Evolutionary conservation across 2,888 invertebrate genomes (phyloP).

Genomic region (Aelia acuminata): DNA sequence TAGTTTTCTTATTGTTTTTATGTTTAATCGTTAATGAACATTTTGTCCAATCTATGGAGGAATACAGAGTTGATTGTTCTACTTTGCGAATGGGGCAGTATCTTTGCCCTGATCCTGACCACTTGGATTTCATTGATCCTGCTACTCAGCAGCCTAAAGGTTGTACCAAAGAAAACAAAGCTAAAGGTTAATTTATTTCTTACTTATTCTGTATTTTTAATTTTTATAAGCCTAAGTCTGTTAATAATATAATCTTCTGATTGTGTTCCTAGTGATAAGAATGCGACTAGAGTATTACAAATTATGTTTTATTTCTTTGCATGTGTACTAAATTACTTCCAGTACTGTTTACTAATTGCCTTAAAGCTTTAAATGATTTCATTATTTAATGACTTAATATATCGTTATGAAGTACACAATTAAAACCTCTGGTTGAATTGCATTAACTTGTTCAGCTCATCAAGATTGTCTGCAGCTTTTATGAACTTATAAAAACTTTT

Average conservation of each 20-base stretch:
- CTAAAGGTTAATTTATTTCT: slow-evolving; percentile 75
- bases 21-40: neutral
- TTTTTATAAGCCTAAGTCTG: neutral
- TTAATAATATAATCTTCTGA: neutral
- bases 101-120: slow-evolving; percentile 83
- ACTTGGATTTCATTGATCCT: slow-evolving; percentile 81
- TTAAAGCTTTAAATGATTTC: too few relatives aligned
- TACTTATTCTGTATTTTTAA: neutral
- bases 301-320: too few relatives aligned
- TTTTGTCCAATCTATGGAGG: neutral
- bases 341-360: too few relatives aligned
- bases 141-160: slow-evolving; percentile 90
- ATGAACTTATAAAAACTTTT: too few relatives aligned
- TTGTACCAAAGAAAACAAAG: slow-evolving; percentile 84
- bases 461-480: too few relatives aligned
- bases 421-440: too few relatives aligned
- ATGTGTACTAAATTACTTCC: too few relatives aligned
- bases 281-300: too few relatives aligned
- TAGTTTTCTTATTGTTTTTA: neutral
- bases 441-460: too few relatives aligned
- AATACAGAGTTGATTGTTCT: slow-evolving; percentile 74
- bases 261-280: too few relatives aligned
- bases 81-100: slow-evolving; percentile 84
- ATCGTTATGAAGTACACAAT: too few relatives aligned
- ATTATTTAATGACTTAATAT: too few relatives aligned